Base-by-base conservation (phyloP, 2,797 vertebrate species). In the Champsocephalus gunnari region DNA sequence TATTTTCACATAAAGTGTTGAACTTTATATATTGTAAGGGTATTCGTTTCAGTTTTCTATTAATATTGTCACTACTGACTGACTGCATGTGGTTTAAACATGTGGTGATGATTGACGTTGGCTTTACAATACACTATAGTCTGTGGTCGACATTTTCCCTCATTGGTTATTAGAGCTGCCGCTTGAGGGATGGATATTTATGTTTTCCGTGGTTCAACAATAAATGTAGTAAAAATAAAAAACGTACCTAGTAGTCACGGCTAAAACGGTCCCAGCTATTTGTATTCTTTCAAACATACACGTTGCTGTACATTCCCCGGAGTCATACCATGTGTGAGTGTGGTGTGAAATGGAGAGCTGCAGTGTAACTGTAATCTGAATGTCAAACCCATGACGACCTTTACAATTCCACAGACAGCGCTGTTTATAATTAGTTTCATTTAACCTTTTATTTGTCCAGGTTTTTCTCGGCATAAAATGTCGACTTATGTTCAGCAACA, bases 211-310 rank as follows among this genome's bases (percentile, higher is more conserved):
- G 9, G 38, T 10, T 41, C 34, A 9, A 60, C 5, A 24, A 67
- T 28, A 21, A 38, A 34, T 62, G 41, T 12, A 48, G 19, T 32
- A 17, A 43, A 53, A 69, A 24, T 21, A 1, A 55, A 48, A 55
- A 78, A 21, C 28, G 43, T 55, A 58, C 17, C 66, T n/a, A 16
- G 63, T 49, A 28, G 64, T 63, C 62, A 63, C 1, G 45, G 73
- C 17, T 63, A 4, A 55, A 73, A 34, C 12, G 5, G 9, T 9
- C 54, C 2, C n/a, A 51, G 66, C 55, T 65, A 66, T 76, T 79
- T 70, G 34, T 53, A 65, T 43, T 58, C 50, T n/a, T 41, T 47
- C 64, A 41, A 3, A 66, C 62, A 38, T 28, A 12, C 67, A 5
- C 32, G 5, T 51, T 8, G 58, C 48, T 54, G 28, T 9, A 41